Evolutionary conservation across 2,113 vertebrate genomes (phyloP).

Genomic region (Prinia subflava): DNA sequence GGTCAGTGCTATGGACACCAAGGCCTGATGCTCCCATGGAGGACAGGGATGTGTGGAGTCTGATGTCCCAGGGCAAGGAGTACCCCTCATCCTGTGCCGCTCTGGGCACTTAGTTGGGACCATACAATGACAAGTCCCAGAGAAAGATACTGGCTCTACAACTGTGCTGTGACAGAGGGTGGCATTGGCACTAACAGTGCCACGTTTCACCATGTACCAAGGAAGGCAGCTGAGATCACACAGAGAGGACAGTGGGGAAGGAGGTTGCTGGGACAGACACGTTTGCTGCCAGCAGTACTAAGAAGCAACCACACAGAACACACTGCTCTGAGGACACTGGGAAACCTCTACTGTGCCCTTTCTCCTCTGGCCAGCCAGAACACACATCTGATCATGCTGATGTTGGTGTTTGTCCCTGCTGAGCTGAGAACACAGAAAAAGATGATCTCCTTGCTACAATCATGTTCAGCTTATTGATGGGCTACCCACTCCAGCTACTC

Average conservation of each 20-base stretch:
- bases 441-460: background rate
- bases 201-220: fast-evolving
- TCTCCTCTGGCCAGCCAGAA: background rate
- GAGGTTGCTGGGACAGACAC: background rate
- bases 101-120: background rate
- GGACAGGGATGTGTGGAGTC: background rate
- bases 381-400: background rate
- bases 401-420: background rate
- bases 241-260: background rate
- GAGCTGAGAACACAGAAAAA: background rate
- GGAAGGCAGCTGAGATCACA: background rate
- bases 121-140: background rate
- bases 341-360: background rate
- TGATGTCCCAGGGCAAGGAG: background rate
- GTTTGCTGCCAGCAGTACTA: background rate
- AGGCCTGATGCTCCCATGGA: background rate
- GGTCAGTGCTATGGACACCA: background rate
- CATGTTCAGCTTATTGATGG: background rate
- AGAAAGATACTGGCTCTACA: background rate
- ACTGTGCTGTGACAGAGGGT: background rate
- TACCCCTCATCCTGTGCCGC: background rate
- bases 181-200: background rate
- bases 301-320: background rate
- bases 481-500: background rate
- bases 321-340: background rate